A percentile compares a stretch with the other conserved stretches of the same genome.
These are phyloP conservation scores for Dryas iulia DNA, from an alignment of 1,140 invertebrate genomes.

Conservation along the genomic window DNA sequence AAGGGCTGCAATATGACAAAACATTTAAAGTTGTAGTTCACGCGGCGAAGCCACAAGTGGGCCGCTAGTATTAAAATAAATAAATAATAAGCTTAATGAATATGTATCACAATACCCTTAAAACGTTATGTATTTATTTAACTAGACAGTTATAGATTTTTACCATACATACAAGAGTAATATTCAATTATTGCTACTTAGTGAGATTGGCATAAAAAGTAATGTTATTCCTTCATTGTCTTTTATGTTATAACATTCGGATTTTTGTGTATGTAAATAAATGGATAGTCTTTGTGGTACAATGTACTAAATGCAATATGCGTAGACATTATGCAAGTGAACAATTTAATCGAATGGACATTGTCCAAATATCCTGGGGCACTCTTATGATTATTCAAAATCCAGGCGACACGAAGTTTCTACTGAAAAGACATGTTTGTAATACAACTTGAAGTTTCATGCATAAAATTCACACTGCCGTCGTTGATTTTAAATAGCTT, in stretches of 20 bases:
- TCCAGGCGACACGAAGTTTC: slow-evolving; percentile 29
- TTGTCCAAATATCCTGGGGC: slow-evolving; percentile 55
- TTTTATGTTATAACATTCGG: neutral
- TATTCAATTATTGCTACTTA: neutral
- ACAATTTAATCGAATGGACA: slow-evolving; percentile 55
- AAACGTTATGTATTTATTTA: too few species aligned
- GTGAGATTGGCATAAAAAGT: neutral
- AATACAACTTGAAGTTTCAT: slow-evolving; percentile 5
- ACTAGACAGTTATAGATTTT: too few species aligned
- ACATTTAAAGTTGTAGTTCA: too few species aligned
- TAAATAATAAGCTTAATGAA: too few species aligned
- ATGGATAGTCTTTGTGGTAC: neutral
- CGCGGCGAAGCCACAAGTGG: too few species aligned
- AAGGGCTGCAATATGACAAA: too few species aligned
- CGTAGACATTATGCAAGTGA: slow-evolving; percentile 45
- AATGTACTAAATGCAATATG: slow-evolving; percentile 7
- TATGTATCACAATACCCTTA: too few species aligned
- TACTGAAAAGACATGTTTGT: neutral
- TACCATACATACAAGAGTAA: neutral
- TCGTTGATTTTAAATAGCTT: neutral
- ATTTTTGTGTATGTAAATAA: neutral
- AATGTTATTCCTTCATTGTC: neutral
- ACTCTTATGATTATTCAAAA: slow-evolving; percentile 56
- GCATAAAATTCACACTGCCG: neutral
- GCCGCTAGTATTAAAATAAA: too few species aligned